phyloP scores from a whole-genome alignment of 2,113 vertebrate species.

The Chamaea fasciata region DNA sequence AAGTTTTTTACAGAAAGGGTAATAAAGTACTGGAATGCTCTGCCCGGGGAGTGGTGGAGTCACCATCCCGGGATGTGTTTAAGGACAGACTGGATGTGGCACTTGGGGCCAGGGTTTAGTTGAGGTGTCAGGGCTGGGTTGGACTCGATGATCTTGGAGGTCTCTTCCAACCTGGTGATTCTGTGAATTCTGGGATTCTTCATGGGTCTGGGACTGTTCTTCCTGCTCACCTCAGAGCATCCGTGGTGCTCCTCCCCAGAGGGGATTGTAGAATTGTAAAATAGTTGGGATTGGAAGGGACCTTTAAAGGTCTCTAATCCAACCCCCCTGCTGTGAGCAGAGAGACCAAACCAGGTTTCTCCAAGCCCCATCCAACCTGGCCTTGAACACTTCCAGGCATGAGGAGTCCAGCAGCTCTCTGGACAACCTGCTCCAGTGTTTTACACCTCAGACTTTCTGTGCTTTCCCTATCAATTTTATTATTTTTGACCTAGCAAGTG shows the following conservation, averaged over 20 bases:
- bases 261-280: rapidly evolving
- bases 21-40: no score
- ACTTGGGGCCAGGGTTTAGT: no score
- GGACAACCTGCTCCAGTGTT: neutral
- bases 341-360: neutral
- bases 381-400: neutral
- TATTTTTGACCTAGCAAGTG: neutral
- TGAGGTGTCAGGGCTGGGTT: no score
- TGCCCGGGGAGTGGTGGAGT: no score
- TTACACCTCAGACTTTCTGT: rapidly evolving
- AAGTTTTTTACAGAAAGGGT: no score
- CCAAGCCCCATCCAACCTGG: neutral
- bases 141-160: no score
- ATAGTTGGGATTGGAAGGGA: neutral
- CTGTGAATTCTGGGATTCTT: neutral
- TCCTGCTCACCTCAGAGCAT: neutral
- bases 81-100: no score
- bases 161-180: no score
- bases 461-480: rapidly evolving
- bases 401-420: neutral
- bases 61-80: no score
- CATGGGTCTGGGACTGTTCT: neutral
- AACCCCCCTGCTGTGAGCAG: neutral
- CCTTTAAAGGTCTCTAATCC: neutral
- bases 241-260: neutral